phyloP scores from a whole-genome alignment of 2,888 invertebrate genomes.

The Colletes collaris region DNA sequence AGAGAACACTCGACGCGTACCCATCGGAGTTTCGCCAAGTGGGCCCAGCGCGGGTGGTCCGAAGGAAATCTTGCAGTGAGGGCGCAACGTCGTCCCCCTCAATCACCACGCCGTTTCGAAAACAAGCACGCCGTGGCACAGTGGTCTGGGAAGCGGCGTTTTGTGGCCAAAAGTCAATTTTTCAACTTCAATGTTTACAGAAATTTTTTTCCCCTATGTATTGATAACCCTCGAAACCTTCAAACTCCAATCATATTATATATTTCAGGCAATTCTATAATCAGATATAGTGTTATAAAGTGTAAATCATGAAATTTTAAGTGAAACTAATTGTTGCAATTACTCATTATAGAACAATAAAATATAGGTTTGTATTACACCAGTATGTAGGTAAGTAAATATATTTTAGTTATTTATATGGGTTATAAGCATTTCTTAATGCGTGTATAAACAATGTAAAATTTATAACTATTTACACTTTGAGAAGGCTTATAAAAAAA shows the following conservation, averaged over 20 bases:
- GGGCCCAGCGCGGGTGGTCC: too few relatives aligned
- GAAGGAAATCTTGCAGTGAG: too few relatives aligned
- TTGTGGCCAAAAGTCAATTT: conserved; percentile 2
- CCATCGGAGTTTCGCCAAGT: too few relatives aligned
- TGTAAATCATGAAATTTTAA: background rate
- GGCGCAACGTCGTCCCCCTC: too few relatives aligned
- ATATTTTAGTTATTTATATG: background rate
- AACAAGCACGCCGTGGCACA: background rate
- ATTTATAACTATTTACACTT: conserved; percentile 7
- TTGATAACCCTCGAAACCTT: background rate
- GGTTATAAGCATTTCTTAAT: background rate
- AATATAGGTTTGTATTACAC: background rate
- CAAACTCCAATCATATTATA: background rate
- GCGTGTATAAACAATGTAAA: background rate
- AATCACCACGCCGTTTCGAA: too few relatives aligned
- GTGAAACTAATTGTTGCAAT: background rate
- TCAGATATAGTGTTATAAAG: background rate
- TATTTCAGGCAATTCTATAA: conserved; percentile 7
- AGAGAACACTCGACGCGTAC: too few relatives aligned
- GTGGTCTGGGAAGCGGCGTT: background rate
- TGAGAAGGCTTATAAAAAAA: background rate
- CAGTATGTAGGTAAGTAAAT: background rate
- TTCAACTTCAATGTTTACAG: background rate
- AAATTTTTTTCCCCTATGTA: background rate
- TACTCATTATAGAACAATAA: background rate